phyloP scores from a whole-genome alignment of 2,888 invertebrate genomes.

The Hypena proboscidalis region DNA sequence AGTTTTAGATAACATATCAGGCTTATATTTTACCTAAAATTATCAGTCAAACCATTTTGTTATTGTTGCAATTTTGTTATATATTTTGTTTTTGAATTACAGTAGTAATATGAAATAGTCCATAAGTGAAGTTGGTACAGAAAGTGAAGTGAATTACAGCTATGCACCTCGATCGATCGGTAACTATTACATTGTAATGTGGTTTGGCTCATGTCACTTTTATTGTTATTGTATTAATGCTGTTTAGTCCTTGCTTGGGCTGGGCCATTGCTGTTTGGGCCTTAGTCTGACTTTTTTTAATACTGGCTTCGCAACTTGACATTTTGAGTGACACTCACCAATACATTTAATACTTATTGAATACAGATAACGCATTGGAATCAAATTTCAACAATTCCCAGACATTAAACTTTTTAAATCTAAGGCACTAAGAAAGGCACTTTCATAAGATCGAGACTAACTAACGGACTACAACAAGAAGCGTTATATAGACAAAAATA shows the following conservation, averaged over 20 bases:
- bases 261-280: too few relatives aligned
- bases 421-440: constrained; percentile 70
- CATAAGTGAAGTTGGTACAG: constrained; percentile 27
- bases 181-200: constrained; percentile 50
- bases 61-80: too few relatives aligned
- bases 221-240: not conserved
- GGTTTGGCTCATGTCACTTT: constrained; percentile 26
- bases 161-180: constrained; percentile 52
- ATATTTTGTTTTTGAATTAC: too few relatives aligned
- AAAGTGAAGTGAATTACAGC: constrained; percentile 43
- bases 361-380: constrained; percentile 40
- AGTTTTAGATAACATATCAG: too few relatives aligned
- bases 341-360: constrained; percentile 38
- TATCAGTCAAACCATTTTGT: too few relatives aligned
- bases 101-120: too few relatives aligned
- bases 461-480: constrained; percentile 69
- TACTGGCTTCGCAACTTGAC: too few relatives aligned
- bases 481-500: constrained; percentile 65
- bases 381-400: constrained; percentile 39
- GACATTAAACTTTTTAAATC: constrained; percentile 38
- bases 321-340: constrained; percentile 29
- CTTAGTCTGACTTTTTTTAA: too few relatives aligned
- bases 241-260: not conserved
- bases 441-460: constrained; percentile 57
- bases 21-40: too few relatives aligned